Conservation (phyloP, 2,113 vertebrate genomes). For the Polyodon spathula region DNA sequence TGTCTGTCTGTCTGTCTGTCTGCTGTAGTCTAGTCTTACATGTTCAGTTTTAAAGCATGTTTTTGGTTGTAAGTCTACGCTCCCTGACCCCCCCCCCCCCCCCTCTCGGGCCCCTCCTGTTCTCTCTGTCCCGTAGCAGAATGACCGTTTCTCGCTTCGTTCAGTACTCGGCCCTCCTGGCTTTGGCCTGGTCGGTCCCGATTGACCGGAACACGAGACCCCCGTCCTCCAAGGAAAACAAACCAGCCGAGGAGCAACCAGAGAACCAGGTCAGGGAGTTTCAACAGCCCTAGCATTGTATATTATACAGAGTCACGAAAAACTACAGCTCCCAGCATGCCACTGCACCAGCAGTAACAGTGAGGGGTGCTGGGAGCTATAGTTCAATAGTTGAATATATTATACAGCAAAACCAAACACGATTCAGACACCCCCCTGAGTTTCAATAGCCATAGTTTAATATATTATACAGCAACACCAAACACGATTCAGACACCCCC, state of each 20-base stretch:
- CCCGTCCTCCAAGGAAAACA: slow-evolving; percentile 31
- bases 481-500: too few species aligned
- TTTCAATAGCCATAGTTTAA: too few species aligned
- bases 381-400: too few species aligned
- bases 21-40: slow-evolving; percentile 6
- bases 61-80: background rate
- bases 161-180: slow-evolving; percentile 37
- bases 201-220: slow-evolving; percentile 44
- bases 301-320: too few species aligned
- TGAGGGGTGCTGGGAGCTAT: too few species aligned
- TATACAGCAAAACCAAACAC: too few species aligned
- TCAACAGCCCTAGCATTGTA: too few species aligned
- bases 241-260: slow-evolving; percentile 29
- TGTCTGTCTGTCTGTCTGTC: slow-evolving; percentile 1
- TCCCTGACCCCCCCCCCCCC: slow-evolving; percentile 1
- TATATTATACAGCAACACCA: too few species aligned
- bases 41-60: slow-evolving; percentile 44
- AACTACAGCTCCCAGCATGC: too few species aligned
- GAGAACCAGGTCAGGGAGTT: slow-evolving; percentile 20
- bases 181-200: slow-evolving; percentile 41
- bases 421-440: too few species aligned
- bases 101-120: too few species aligned
- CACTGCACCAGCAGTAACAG: too few species aligned
- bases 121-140: slow-evolving; percentile 23
- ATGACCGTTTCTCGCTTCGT: slow-evolving; percentile 44